Conservation (phyloP, 2,888 invertebrate genomes). For the Oxycera nigricornis region DNA sequence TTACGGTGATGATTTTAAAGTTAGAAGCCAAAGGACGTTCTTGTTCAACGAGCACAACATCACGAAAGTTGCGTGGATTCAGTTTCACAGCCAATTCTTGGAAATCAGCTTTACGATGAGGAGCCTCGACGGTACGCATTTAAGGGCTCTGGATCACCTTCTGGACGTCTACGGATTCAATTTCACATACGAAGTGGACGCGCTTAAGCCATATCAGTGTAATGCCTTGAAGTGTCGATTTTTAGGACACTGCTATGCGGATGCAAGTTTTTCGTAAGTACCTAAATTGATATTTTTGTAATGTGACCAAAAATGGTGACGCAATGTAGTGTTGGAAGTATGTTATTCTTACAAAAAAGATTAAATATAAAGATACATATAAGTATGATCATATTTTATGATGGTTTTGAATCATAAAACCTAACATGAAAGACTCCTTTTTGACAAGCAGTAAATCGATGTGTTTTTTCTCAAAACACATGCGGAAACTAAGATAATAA, state of each 20-base stretch:
- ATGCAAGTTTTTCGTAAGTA: conserved; percentile 75
- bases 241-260: conserved; percentile 83
- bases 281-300: not conserved
- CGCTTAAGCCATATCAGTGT: conserved; percentile 71
- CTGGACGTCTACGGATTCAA: conserved; percentile 91
- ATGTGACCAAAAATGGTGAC: not conserved
- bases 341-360: no score
- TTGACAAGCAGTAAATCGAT: no score
- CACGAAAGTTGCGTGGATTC: conserved; percentile 69
- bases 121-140: conserved; percentile 79
- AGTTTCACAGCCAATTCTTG: conserved; percentile 74
- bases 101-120: conserved; percentile 79
- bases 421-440: no score
- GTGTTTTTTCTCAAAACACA: no score
- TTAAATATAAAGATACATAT: no score
- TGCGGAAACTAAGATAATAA: no score
- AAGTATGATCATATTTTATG: no score
- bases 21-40: conserved; percentile 72
- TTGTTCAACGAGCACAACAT: conserved; percentile 78
- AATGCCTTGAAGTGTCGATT: conserved; percentile 83
- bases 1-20: conserved; percentile 73
- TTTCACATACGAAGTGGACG: conserved; percentile 84
- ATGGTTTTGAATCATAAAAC: no score
- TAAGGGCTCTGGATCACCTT: conserved; percentile 80
- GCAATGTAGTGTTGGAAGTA: no score